Evolutionary conservation across 2,113 vertebrate genomes (phyloP).

Genomic region (Zosterops japonicus): DNA sequence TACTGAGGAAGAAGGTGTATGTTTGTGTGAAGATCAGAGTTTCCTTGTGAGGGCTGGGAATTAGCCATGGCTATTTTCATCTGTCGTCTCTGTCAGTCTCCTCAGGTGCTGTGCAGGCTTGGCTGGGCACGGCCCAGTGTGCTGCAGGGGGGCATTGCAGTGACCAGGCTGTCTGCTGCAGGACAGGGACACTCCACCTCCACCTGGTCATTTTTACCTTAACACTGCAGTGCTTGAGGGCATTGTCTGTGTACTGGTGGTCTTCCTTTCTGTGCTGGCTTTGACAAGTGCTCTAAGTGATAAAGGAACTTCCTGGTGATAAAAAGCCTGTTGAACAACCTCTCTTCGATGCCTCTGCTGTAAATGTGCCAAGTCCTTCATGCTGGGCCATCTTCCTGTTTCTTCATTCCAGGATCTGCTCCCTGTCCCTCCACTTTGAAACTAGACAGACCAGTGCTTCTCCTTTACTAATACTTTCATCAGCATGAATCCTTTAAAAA

Average conservation of each 20-base stretch:
- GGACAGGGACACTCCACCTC: neutral
- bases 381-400: conserved; percentile 26
- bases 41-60: neutral
- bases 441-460: conserved; percentile 42
- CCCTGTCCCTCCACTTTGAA: conserved; percentile 8
- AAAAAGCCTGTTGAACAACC: neutral
- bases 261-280: neutral
- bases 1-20: neutral
- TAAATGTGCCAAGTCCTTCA: neutral
- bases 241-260: neutral
- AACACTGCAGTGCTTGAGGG: neutral
- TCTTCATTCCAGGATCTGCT: conserved; percentile 12
- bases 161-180: neutral
- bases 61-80: neutral
- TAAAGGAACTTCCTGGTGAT: neutral
- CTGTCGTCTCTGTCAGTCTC: neutral
- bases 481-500: neutral
- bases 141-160: neutral
- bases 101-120: neutral
- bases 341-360: neutral
- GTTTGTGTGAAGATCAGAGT: neutral
- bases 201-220: neutral
- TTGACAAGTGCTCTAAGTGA: neutral
- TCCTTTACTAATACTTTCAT: neutral
- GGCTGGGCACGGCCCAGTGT: neutral